Evolutionary conservation across 2,888 invertebrate species (phyloP).

Genomic region (Erebia epiphron): DNA sequence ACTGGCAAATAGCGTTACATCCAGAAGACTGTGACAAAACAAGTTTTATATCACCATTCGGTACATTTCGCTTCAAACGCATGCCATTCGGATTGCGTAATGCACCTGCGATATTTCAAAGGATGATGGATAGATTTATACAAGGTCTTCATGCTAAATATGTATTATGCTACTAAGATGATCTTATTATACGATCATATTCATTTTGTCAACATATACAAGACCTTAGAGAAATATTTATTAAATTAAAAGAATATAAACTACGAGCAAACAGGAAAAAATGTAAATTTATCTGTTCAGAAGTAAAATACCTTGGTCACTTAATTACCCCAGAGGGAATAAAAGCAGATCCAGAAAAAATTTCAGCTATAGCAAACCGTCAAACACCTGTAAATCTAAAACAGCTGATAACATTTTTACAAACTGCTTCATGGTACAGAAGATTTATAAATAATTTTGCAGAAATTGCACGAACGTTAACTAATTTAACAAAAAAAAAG

Average conservation of each 20-base stretch:
- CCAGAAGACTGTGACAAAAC: conserved; percentile 45
- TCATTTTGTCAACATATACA: conserved; percentile 38
- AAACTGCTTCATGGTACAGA: conserved; percentile 37
- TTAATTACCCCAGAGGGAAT: neutral
- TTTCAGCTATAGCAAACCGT: neutral
- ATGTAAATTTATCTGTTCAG: too few species aligned
- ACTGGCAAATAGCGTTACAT: conserved; percentile 49
- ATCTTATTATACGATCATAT: conserved; percentile 39
- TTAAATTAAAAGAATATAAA: conserved; percentile 33
- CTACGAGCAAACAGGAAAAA: conserved; percentile 39
- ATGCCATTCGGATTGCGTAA: conserved; percentile 50
- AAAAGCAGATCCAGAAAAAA: neutral
- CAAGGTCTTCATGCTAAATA: neutral
- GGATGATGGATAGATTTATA: conserved; percentile 40
- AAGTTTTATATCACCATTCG: conserved; percentile 46
- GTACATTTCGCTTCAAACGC: conserved; percentile 34
- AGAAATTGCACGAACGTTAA: conserved; percentile 26
- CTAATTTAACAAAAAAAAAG: conserved; percentile 30
- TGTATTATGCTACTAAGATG: conserved; percentile 16
- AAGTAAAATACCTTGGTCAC: conserved; percentile 46
- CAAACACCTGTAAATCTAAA: conserved; percentile 35
- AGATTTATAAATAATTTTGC: conserved; percentile 36
- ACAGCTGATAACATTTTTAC: conserved; percentile 36
- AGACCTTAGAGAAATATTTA: conserved; percentile 31
- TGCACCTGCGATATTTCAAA: conserved; percentile 46